Evolutionary conservation across 2,113 vertebrate genomes (phyloP), one percentile per base, ranked within the genome.

Genomic region (Odocoileus hemionus): DNA sequence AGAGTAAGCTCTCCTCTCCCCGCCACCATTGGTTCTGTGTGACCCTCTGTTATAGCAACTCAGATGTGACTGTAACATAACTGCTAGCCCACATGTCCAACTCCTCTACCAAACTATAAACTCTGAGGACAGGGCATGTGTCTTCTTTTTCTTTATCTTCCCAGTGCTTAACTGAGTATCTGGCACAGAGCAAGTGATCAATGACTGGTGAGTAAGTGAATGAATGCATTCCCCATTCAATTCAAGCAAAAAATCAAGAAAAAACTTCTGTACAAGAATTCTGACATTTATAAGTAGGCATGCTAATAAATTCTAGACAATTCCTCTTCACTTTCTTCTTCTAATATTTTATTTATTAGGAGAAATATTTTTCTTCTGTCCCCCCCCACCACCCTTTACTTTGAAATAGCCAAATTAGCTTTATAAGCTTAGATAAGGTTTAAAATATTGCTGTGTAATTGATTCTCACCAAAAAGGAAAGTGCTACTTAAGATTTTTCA

Each of bases 401-500:
- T 79, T 16, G 54, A 97, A 93, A 86, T 58, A 60, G 78, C 55
- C 67, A 74, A 33, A 52, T 93, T 21, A 88, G 70, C 67, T 95
- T 85, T 92, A 86, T 25, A 87, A 47, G 43, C 86, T 57, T 36
- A 70, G 55, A 89, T 54, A 70, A 91, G 52, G 25, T 50, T 45
- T 43, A 45, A 89, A 90, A 82, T 55, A 64, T 25, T 33, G 76
- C n/a, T 82, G 54, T 60, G 30, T 94, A 95, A 88, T 15, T 83
- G 82, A 92, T 88, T 90, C 30, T 76, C 50, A 95, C 43, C 80
- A 74, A 86, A 70, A 95, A 61, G 14, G 14, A 94, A 95, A 84
- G 67, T 33, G 10, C 33, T 52, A 23, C 14, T 91, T 58, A n/a
- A 28, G 33, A 74, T 64, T 86, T 88, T 97, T 58, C 28, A 39